Percentiles rank a stretch among this genome's conserved stretches.
Conservation (phyloP, 2,888 invertebrate genomes). For the Tinea pellionella region DNA sequence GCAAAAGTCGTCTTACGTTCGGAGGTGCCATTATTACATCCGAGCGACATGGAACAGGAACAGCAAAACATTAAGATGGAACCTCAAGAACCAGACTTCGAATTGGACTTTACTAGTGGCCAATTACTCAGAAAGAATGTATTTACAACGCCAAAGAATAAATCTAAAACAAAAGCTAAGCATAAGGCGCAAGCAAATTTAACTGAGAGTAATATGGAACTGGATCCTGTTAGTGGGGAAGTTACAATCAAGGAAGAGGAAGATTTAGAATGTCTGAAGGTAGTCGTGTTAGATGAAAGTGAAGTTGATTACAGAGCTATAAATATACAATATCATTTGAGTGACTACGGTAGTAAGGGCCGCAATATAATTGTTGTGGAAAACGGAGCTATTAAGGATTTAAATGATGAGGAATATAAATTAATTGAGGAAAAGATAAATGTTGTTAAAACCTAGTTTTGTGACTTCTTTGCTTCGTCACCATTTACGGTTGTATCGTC, state of each 20-base stretch:
- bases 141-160: background rate
- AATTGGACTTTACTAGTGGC: background rate
- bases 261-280: background rate
- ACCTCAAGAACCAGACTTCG: background rate
- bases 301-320: background rate
- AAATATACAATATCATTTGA: background rate
- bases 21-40: background rate
- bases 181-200: no score
- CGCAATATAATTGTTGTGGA: background rate
- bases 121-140: background rate
- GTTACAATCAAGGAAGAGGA: background rate
- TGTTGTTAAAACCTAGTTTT: no score
- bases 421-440: no score
- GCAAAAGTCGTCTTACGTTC: slow-evolving; percentile 20
- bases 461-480: no score
- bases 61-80: no score
- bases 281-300: background rate
- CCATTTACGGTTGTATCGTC: no score
- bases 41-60: background rate
- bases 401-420: background rate
- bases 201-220: background rate
- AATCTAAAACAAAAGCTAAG: background rate
- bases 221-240: background rate
- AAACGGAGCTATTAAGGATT: background rate
- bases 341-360: background rate